phyloP scores from a whole-genome alignment of 2,888 invertebrate genomes.

The Hydropsyche betteni region DNA sequence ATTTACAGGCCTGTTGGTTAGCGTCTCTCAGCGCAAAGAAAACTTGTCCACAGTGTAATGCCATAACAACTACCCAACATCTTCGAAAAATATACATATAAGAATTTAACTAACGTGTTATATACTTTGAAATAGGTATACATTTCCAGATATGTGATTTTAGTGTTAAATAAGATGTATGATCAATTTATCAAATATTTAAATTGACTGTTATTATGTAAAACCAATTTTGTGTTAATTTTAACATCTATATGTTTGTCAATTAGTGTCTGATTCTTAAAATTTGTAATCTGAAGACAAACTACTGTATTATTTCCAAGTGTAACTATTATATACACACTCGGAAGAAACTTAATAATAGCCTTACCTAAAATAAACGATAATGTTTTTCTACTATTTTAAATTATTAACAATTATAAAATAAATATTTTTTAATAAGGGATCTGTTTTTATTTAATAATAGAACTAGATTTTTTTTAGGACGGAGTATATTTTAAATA shows the following conservation, averaged over 20 bases:
- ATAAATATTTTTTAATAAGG: constrained; percentile 34
- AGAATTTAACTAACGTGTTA: not conserved
- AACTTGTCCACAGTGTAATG: constrained; percentile 93
- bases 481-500: constrained; percentile 34
- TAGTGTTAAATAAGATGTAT: too few species aligned
- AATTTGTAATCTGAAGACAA: too few species aligned
- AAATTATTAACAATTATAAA: constrained; percentile 45
- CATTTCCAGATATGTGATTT: too few species aligned
- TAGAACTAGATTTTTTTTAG: constrained; percentile 29
- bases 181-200: too few species aligned
- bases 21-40: constrained; percentile 84
- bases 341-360: not conserved
- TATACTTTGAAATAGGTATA: too few species aligned
- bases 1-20: constrained; percentile 71
- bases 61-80: constrained; percentile 89
- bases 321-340: not conserved
- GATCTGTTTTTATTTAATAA: not conserved
- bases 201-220: too few species aligned
- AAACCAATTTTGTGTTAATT: too few species aligned
- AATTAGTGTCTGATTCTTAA: too few species aligned
- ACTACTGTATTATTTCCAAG: too few species aligned
- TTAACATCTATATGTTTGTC: too few species aligned
- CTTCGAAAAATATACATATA: constrained; percentile 74
- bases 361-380: constrained; percentile 52
- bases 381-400: constrained; percentile 52